Evolutionary conservation across 2,888 invertebrate genomes (phyloP), one percentile per base, ranked within the genome.

Genomic region (Tiphia femorata): DNA sequence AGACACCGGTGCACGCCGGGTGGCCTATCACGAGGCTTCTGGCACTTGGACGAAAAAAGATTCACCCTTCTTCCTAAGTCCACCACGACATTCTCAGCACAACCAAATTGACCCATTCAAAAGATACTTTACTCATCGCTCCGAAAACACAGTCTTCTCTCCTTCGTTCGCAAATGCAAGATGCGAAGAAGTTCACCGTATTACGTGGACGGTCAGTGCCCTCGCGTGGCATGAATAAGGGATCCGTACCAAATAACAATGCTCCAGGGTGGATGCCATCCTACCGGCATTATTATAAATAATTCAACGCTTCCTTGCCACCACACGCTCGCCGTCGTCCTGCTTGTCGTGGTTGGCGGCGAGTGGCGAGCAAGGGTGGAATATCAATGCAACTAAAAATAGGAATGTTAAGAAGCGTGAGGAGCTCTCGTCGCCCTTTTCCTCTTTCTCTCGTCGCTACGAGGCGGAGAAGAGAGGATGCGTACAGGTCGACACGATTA

Each of bases 301-400:
- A 61, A 63, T 58, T 63, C 50, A 61, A 61, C 61, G 49, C 33
- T 49, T 51, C 41, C 43, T 44, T 44, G 33, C 33, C 33, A 14
- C 33, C 33, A 25, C 25, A n/a, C n/a, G n/a, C n/a, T n/a, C 25
- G 25, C 25, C 25, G 25, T 25, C 25, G 25, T 25, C 25, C 6
- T 8, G 6, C 6, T 8, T 8, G 25, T 25, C 25, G 25, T 5
- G 6, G 25, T 25, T 8, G 25, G 30, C 40, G 35, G 29, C 42
- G 50, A 35, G 43, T 23, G 35, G 46, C 19, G 20, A 37, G 38
- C 47, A 25, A 23, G 43, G 48, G 44, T 51, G 58, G 62, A 41
- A 42, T 46, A 47, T 54, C 59, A 47, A 58, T 51, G 60, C 43
- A 43, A 60, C 46, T 50, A 60, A 58, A 63, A 56, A 63, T 60